These are phyloP conservation scores for Urocyon cinereoargenteus DNA, from an alignment of 2,797 vertebrate species.

Conservation along the genomic window DNA sequence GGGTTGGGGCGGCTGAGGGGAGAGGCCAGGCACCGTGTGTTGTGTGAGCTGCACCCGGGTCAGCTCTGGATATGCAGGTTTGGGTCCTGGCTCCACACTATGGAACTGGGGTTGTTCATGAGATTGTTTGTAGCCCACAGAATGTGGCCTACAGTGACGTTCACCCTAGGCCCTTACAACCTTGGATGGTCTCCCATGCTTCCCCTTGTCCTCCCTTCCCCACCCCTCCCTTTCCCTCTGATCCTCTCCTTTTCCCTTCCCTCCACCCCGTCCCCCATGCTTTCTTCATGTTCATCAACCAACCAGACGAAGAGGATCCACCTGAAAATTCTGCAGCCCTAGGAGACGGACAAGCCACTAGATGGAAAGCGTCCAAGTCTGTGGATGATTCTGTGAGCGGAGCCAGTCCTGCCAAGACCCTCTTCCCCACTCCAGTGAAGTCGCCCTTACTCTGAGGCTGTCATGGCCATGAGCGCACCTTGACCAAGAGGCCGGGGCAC, in stretches of 20 bases:
- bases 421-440: background rate
- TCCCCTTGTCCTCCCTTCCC: background rate
- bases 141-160: background rate
- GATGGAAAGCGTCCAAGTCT: background rate
- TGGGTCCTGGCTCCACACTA: background rate
- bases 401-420: background rate
- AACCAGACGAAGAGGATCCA: background rate
- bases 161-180: background rate
- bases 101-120: background rate
- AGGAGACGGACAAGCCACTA: background rate
- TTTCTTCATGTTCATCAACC: background rate
- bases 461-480: background rate
- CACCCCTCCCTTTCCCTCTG: no score
- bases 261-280: no score
- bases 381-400: background rate
- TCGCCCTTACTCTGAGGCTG: background rate
- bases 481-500: background rate
- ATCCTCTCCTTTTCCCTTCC: background rate
- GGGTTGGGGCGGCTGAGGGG: background rate
- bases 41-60: background rate
- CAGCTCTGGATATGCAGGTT: background rate
- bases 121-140: background rate
- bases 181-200: background rate
- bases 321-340: background rate
- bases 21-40: fast-evolving